Evolutionary conservation across 2,888 invertebrate species (phyloP), one percentile per base, ranked within the genome.

Genomic region (Drosophila macrospina): DNA sequence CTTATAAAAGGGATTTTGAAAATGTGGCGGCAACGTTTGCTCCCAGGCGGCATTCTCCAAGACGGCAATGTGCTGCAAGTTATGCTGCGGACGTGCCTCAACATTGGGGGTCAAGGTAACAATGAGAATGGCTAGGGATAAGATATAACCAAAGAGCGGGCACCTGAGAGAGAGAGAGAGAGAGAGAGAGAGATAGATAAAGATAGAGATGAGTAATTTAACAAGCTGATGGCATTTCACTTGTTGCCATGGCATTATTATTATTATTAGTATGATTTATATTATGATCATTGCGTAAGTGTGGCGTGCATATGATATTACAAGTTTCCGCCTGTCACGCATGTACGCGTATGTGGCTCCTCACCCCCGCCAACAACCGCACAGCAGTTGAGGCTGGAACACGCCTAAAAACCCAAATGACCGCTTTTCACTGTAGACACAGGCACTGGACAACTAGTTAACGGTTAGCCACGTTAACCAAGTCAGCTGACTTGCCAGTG

Each of bases 1-100:
- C 74, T 93, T 93, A 54, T 94, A 93, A 26, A 94, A 95, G 0
- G 93, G 94, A 86, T 94, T 95, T 59, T 93, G 91, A 24, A 94
- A 90, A 65, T 93, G 91, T n/a, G 92, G 91, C 1, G 95, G 94
- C 45, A 95, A 90, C 0, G 88, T 91, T 56, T 93, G 93, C 81
- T 95, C 95, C 80, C 93, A 93, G 16, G 92, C 93, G 15, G 93
- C 92, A 32, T 93, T 94, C 48, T 93, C 93, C 44, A 94, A 86
- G 28, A 95, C 95, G 5, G 94, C 94, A 1, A 93, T 93, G 80
- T 95, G 95, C 13, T 94, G 94, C 8, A 87, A 73, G 67, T 85
- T 88, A 44, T 78, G 80, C 54, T 80, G 82, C 13, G 80, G 80
- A 36, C 80, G 82, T 10, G 83, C 80, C 54, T 28, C 26, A 7